Conservation (phyloP, 1,140 invertebrate species). For the Capitella teleta region DNA sequence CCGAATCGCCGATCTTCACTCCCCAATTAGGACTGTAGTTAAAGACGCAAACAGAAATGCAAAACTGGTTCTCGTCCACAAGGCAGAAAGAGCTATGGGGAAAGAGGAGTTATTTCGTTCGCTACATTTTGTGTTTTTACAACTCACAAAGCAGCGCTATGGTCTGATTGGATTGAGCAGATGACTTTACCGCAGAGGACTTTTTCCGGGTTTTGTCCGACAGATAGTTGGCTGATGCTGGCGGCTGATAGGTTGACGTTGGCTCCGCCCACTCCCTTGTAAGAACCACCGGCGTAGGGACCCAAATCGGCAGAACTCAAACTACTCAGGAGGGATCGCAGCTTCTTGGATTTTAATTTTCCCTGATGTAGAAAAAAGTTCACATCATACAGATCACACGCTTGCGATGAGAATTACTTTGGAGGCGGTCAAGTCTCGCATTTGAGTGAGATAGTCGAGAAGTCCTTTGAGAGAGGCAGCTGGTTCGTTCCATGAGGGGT, state of each 20-base stretch:
- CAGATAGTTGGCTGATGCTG: conserved; percentile 44
- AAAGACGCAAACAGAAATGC: conserved; percentile 65
- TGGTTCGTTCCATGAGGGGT: conserved; percentile 64
- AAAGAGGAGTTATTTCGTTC: too few species aligned
- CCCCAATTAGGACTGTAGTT: conserved; percentile 69
- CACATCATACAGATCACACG: background rate
- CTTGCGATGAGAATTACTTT: too few species aligned
- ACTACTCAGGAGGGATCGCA: conserved; percentile 21
- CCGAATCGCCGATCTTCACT: conserved; percentile 70
- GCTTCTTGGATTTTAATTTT: conserved; percentile 56
- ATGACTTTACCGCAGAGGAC: conserved; percentile 69
- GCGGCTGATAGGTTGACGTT: conserved; percentile 47
- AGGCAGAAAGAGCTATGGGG: conserved; percentile 50
- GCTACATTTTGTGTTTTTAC: too few species aligned
- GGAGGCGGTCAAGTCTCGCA: conserved; percentile 52
- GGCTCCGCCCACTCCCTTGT: conserved; percentile 43
- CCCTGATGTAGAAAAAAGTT: conserved; percentile 35
- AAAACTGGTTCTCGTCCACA: conserved; percentile 59
- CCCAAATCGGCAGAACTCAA: conserved; percentile 43
- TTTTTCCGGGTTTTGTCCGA: conserved; percentile 54
- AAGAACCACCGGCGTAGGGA: conserved; percentile 51
- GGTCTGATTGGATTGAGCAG: conserved; percentile 61
- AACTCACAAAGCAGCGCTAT: conserved; percentile 68
- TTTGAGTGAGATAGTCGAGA: conserved; percentile 54
- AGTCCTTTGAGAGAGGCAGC: conserved; percentile 51